These are phyloP conservation scores for Bovichtus diacanthus DNA, from an alignment of 2,797 vertebrate species.

Conservation along the genomic window DNA sequence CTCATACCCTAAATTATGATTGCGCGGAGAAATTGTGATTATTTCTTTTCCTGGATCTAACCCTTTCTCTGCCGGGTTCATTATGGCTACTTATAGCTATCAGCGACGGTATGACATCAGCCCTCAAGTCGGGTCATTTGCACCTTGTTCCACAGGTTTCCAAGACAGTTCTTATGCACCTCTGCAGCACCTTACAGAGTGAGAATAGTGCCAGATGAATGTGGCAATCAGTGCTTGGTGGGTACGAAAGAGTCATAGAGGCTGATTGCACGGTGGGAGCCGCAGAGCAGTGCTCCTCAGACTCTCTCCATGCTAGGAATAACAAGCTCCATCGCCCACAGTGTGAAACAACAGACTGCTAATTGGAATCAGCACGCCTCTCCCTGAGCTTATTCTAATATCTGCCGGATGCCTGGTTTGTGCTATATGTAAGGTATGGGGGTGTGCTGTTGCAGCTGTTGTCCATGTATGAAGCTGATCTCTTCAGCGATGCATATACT, in stretches of 20 bases:
- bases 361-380: constrained; percentile 85
- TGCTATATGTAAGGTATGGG: constrained; percentile 68
- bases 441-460: constrained; percentile 63
- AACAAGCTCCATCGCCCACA: constrained; percentile 82
- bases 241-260: constrained; percentile 77
- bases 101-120: constrained; percentile 36
- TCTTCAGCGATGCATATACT: constrained; percentile 28
- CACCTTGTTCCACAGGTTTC: constrained; percentile 69
- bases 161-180: constrained; percentile 64
- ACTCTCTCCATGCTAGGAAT: constrained; percentile 80
- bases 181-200: constrained; percentile 65
- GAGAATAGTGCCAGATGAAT: constrained; percentile 74
- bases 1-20: constrained; percentile 77
- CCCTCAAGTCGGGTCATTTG: constrained; percentile 48
- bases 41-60: constrained; percentile 59
- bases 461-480: constrained; percentile 36
- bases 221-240: constrained; percentile 81
- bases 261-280: constrained; percentile 83
- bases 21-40: constrained; percentile 76
- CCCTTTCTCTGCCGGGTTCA: constrained; percentile 59
- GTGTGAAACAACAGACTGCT: constrained; percentile 84
- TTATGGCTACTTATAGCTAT: constrained; percentile 52
- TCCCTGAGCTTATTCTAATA: constrained; percentile 78
- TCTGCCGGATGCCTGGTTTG: constrained; percentile 64
- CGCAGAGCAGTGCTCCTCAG: constrained; percentile 72